Evolutionary conservation across 2,888 invertebrate species (phyloP), one percentile per base, ranked within the genome.

Genomic region (Diarsia mendica): DNA sequence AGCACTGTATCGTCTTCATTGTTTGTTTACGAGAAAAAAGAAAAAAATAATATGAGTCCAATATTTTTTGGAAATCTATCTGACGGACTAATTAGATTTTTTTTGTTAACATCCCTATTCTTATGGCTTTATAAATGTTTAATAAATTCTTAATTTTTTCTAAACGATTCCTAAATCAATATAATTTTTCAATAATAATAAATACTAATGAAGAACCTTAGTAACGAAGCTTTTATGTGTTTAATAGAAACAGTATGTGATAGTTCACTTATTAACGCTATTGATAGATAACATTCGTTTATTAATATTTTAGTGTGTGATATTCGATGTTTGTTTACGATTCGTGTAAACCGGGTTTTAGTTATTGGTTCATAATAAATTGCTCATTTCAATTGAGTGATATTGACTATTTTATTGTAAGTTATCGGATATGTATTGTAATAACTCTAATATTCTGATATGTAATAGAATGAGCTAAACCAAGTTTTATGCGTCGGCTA

Each of bases 261-360:
- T 61, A 55, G 33, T 53, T 15, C 28, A 66, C 13, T 61, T 61
- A 70, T 18, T 23, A 23, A 9, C 10, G 61, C 33, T 33, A 46
- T 64, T 65, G 39, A 51, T 44, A 65, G 46, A 51, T 44, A 65
- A 44, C 61, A 28, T 61, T 77, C n/a, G 15, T 13, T 18, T 46
- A 49, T 33, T 67, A 55, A 75, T 75, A 33, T 53, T 55, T 0
- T 64, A 49, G 2, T 2, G 28, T 28, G 18, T 69, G 20, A 33
- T 77, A 58, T 58, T 51, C 46, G 49, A 64, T 33, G 28, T 23
- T 58, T 49, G 49, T 68, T 51, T 51, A 61, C 15, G n/a, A 53
- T 10, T 49, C 39, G 51, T 13, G 46, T 66, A 20, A 63, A 63
- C 49, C 18, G 23, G 69, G 66, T 55, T 67, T 23, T 71, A 28